phyloP scores from a whole-genome alignment of 2,888 invertebrate genomes.

The Chromoteleia sp. region DNA sequence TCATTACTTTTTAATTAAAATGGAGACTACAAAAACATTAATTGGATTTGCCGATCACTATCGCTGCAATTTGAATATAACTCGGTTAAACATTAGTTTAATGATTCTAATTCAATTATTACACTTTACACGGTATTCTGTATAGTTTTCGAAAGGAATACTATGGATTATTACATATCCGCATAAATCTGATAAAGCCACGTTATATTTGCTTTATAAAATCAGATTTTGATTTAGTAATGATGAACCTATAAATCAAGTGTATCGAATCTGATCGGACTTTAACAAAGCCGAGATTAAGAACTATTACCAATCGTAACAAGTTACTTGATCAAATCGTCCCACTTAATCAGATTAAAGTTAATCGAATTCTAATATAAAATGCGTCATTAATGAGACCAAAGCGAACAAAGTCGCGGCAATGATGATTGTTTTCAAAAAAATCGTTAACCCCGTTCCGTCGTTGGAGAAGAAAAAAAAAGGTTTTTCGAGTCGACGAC shows the following conservation, averaged over 20 bases:
- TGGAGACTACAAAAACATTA: conserved; percentile 46
- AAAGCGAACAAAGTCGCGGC: background rate
- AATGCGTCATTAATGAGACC: conserved; percentile 4
- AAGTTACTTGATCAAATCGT: conserved; percentile 32
- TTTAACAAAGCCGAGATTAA: conserved; percentile 57
- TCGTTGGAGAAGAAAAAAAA: background rate
- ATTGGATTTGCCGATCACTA: conserved; percentile 44
- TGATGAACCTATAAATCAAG: conserved; percentile 57
- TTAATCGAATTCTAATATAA: conserved; percentile 35
- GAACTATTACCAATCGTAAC: conserved; percentile 43
- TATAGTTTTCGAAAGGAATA: conserved; percentile 32
- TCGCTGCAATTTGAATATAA: conserved; percentile 22
- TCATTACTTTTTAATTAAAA: conserved; percentile 54
- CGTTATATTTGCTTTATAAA: conserved; percentile 56
- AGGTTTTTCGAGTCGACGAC: conserved; percentile 12
- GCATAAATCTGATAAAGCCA: conserved; percentile 43
- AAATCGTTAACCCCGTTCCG: conserved; percentile 17
- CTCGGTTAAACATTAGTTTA: conserved; percentile 51
- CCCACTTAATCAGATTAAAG: conserved; percentile 37
- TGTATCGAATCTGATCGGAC: conserved; percentile 50
- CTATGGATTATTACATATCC: conserved; percentile 46
- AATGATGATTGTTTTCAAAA: conserved; percentile 10
- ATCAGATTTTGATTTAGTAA: conserved; percentile 55
- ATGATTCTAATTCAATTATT: conserved; percentile 52
- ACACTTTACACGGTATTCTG: conserved; percentile 34